phyloP scores from a whole-genome alignment of 1,140 invertebrate species.

The Zaprionus lachaisei region DNA sequence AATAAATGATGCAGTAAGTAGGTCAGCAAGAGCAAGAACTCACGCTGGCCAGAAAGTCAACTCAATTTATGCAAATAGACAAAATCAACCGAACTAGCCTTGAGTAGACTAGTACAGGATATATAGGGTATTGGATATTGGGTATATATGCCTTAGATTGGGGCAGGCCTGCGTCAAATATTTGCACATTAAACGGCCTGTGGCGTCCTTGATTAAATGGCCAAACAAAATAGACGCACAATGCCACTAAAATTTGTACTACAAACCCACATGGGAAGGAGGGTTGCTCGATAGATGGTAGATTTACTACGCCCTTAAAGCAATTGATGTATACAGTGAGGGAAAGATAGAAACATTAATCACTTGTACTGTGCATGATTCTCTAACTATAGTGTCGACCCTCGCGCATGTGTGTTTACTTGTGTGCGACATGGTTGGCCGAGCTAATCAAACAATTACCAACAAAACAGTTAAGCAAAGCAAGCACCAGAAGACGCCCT shows the following conservation, averaged over 20 bases:
- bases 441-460: constrained; percentile 45
- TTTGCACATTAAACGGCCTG: constrained; percentile 68
- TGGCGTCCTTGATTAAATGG: constrained; percentile 67
- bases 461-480: constrained; percentile 40
- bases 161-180: constrained; percentile 54
- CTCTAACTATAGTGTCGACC: not conserved
- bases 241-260: constrained; percentile 53
- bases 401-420: constrained; percentile 35
- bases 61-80: constrained; percentile 46
- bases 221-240: constrained; percentile 52
- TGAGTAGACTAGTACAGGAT: constrained; percentile 28
- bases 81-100: constrained; percentile 35
- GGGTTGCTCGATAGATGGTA: not conserved
- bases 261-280: constrained; percentile 22
- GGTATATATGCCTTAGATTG: constrained; percentile 21
- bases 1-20: constrained; percentile 61
- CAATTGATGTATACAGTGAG: not conserved
- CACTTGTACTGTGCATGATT: not conserved
- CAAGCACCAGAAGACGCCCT: constrained; percentile 35
- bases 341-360: not conserved
- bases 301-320: not conserved
- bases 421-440: constrained; percentile 29
- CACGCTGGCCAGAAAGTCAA: constrained; percentile 20
- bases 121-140: not conserved
- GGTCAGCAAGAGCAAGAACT: constrained; percentile 48